phyloP scores from a whole-genome alignment of 2,888 invertebrate species.

The Dioctria linearis region DNA sequence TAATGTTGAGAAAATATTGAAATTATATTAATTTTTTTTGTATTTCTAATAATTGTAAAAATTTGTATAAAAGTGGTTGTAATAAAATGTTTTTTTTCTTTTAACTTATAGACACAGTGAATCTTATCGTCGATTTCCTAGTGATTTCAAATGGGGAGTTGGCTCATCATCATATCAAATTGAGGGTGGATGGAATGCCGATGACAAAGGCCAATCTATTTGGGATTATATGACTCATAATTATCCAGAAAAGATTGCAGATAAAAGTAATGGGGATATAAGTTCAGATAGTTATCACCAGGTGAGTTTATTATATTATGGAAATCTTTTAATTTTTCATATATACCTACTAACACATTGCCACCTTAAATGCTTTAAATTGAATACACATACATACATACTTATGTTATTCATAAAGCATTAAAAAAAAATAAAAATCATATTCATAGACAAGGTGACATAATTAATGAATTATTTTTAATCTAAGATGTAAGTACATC shows the following conservation, averaged over 20 bases:
- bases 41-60: not conserved
- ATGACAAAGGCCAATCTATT: slow-evolving; percentile 74
- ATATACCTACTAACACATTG: not conserved
- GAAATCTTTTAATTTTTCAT: not conserved
- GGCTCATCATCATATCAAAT: slow-evolving; percentile 70
- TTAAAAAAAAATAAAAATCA: slow-evolving; percentile 17
- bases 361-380: not conserved
- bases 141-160: slow-evolving; percentile 70
- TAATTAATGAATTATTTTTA: not conserved
- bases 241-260: slow-evolving; percentile 75
- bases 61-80: not conserved
- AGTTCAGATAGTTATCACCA: slow-evolving; percentile 75
- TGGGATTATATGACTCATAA: slow-evolving; percentile 77
- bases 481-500: not conserved
- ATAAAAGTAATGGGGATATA: slow-evolving; percentile 75
- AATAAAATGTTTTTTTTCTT: not conserved
- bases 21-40: not conserved
- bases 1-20: not conserved
- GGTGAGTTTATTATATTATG: slow-evolving; percentile 63
- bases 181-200: slow-evolving; percentile 69
- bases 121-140: slow-evolving; percentile 65
- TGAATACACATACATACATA: not conserved
- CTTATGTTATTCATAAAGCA: too few relatives aligned
- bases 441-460: slow-evolving; percentile 9
- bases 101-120: slow-evolving; percentile 11